Conservation (phyloP, 2,888 invertebrate genomes). For the Aspidiotus destructor region DNA sequence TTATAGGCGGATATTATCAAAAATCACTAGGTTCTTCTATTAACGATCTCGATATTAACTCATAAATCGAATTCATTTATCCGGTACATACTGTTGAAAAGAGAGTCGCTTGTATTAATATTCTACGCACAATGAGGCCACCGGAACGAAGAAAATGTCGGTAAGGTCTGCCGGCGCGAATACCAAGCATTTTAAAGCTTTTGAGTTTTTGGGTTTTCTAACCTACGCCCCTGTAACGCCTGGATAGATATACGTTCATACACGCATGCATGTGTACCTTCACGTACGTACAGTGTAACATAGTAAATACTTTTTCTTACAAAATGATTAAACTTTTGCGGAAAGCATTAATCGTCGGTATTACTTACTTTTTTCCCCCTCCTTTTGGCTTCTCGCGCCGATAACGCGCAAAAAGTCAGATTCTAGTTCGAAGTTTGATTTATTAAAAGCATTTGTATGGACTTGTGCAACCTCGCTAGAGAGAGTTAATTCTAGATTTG, state of each 20-base stretch:
- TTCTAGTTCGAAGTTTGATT: too few relatives aligned
- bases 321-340: slow-evolving; percentile 4
- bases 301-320: background rate
- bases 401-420: too few relatives aligned
- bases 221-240: background rate
- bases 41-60: slow-evolving; percentile 3
- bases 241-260: too few relatives aligned
- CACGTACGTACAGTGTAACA: too few relatives aligned
- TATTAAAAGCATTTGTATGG: too few relatives aligned
- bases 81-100: slow-evolving; percentile 2
- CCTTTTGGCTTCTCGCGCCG: background rate
- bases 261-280: too few relatives aligned
- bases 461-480: too few relatives aligned
- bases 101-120: background rate
- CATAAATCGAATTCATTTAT: slow-evolving; percentile 2
- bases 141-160: slow-evolving; percentile 1
- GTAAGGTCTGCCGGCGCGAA: background rate
- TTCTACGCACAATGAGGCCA: background rate
- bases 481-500: too few relatives aligned
- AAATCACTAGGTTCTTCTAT: slow-evolving; percentile 4
- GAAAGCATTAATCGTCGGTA: background rate
- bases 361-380: background rate
- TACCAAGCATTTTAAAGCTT: background rate
- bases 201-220: background rate
- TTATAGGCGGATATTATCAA: slow-evolving; percentile 1